Evolutionary conservation across 2,888 invertebrate species (phyloP).

Genomic region (Synergus laeviventris): DNA sequence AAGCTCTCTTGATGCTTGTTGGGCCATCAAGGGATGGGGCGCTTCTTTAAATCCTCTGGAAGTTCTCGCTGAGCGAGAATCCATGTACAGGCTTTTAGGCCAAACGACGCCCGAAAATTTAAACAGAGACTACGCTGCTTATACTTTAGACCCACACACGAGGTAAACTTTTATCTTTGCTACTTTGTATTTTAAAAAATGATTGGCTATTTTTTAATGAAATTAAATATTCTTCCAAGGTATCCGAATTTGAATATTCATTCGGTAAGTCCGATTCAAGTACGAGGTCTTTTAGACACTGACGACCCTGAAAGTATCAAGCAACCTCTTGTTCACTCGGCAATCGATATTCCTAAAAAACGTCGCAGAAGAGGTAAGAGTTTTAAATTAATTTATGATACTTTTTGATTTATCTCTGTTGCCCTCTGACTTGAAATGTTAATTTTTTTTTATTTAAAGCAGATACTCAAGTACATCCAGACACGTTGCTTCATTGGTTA

Average conservation of each 20-base stretch:
- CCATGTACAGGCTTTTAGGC: conserved; percentile 88
- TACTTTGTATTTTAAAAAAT: background rate
- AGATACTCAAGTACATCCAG: conserved; percentile 85
- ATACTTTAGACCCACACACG: conserved; percentile 91
- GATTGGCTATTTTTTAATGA: background rate
- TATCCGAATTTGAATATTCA: conserved; percentile 89
- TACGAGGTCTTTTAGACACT: conserved; percentile 84
- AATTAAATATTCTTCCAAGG: conserved; percentile 55
- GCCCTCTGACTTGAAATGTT: conserved; percentile 31
- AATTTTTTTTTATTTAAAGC: conserved; percentile 45
- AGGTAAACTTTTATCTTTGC: conserved; percentile 73
- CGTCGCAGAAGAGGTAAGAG: conserved; percentile 80
- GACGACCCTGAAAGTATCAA: conserved; percentile 82
- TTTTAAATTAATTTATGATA: conserved; percentile 22
- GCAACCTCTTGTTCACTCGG: conserved; percentile 75
- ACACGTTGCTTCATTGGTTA: conserved; percentile 87
- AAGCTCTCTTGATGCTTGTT: conserved; percentile 96
- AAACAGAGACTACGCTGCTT: conserved; percentile 91
- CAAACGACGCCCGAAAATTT: conserved; percentile 98
- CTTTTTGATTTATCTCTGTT: conserved; percentile 1
- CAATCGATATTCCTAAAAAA: conserved; percentile 81
- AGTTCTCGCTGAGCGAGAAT: conserved; percentile 95
- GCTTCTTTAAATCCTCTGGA: conserved; percentile 85
- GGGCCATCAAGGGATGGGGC: conserved; percentile 94
- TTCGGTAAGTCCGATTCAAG: conserved; percentile 87